Evolutionary conservation across 2,797 vertebrate genomes (phyloP), one percentile per base, ranked within the genome.

Genomic region (Rhodeus uyekii): DNA sequence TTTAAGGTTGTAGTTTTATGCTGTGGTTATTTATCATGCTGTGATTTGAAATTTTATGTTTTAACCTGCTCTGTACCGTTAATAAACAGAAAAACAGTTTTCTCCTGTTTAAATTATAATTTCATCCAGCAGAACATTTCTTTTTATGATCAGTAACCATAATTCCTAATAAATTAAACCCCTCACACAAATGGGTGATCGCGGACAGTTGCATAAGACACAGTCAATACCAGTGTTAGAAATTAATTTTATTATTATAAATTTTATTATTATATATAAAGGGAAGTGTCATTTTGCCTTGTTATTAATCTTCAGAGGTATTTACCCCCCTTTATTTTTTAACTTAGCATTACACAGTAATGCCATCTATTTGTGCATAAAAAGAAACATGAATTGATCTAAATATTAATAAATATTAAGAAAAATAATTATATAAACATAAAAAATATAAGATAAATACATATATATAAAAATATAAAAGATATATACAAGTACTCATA

Each of bases 1-100:
- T 81, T 73, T 82, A 72, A 67, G 68, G 64, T 81, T 76, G 39
- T 53, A 79, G 46, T 65, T 80, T 85, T 64, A 73, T 71, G 46
- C 67, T 60, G 63, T 58, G 32, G 76, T 81, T 82, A 86, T 83
- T 82, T 77, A 72, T 80, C n/a, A 76, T 16, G 18, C 48, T 18
- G 61, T 39, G 61, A 50, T 71, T 29, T 38, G 48, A 82, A 65
- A 82, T 32, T 16, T 24, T 38, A 55, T 50, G 46, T 67, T 81
- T 75, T 55, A 53, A 53, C 60, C 46, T 50, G 24, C 64, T 58
- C 32, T 53, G 58, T n/a, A 53, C 18, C 38, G 32, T 64, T 53
- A 53, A 64, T 53, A 50, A 65, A 27, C 24, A 46, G 32, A 74
- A 81, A 55, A 24, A 3, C 58, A 3, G 18, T 82, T 32, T 44